Evolutionary conservation across 2,888 invertebrate genomes (phyloP).

Genomic region (Thymelicus lineola): DNA sequence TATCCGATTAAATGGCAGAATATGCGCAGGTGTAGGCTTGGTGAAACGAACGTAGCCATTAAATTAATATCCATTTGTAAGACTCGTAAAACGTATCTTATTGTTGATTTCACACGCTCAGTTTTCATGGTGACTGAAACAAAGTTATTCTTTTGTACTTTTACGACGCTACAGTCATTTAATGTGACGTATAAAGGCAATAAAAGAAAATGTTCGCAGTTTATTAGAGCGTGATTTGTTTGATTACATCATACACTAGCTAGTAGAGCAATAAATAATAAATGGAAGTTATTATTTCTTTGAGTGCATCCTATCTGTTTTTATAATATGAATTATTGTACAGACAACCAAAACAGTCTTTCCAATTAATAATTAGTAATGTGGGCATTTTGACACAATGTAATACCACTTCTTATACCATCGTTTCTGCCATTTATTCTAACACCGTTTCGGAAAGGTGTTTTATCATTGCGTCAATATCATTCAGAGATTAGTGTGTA

Average conservation of each 20-base stretch:
- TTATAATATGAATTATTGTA: no score
- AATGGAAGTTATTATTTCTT: no score
- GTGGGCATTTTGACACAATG: no score
- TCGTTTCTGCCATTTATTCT: no score
- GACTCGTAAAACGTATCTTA: constrained; percentile 16
- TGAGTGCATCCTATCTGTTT: no score
- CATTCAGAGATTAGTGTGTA: no score
- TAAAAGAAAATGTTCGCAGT: constrained; percentile 1
- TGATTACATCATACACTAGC: not conserved
- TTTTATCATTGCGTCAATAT: no score
- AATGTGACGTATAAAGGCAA: constrained; percentile 12
- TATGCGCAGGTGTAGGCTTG: not conserved
- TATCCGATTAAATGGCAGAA: not conserved
- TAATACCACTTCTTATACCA: no score
- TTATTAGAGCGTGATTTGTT: not conserved
- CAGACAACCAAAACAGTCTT: no score
- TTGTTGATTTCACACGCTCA: constrained; percentile 23
- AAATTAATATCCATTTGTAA: constrained; percentile 17
- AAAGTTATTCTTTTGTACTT: constrained; percentile 15
- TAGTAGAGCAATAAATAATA: no score
- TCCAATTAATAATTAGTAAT: no score
- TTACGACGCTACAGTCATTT: constrained; percentile 9
- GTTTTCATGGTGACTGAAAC: constrained; percentile 11
- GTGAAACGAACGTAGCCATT: not conserved
- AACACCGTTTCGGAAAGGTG: no score